Evolutionary conservation across 2,113 vertebrate genomes (phyloP).

Genomic region (Puffinus mauretanicus): DNA sequence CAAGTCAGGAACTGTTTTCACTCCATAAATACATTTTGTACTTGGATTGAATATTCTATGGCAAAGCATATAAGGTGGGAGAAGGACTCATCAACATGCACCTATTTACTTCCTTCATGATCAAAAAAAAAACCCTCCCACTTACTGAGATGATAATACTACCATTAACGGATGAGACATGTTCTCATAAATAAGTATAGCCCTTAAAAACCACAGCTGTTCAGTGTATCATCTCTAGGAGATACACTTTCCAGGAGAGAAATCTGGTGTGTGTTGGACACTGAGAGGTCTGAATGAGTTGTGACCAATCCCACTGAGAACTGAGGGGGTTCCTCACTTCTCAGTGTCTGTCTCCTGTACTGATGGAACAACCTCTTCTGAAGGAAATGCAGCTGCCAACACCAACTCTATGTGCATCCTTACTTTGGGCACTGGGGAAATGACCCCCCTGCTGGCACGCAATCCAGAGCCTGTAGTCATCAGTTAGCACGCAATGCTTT

Average conservation of each 20-base stretch:
- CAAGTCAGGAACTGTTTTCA: background rate
- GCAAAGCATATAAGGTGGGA: background rate
- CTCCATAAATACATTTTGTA: background rate
- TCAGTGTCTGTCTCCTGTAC: background rate
- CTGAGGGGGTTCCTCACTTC: background rate
- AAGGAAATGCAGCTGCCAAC: background rate
- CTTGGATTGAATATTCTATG: background rate
- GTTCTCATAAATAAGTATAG: background rate
- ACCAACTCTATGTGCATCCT: background rate
- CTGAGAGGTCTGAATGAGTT: background rate
- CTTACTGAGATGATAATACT: background rate
- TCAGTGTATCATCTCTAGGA: background rate
- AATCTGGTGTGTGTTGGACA: background rate
- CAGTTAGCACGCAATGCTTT: background rate
- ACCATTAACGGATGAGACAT: background rate
- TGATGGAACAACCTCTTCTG: background rate
- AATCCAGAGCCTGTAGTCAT: background rate
- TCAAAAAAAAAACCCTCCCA: background rate
- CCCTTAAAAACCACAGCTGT: background rate
- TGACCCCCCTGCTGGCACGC: rapidly evolving
- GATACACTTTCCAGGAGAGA: background rate
- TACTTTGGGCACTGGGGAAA: background rate
- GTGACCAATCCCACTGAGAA: background rate
- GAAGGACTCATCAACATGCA: background rate
- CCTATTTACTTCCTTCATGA: background rate